A percentile compares a stretch with the other conserved stretches of the same genome.
These are phyloP conservation scores for Plutella xylostella DNA, from an alignment of 2,888 invertebrate species.

Conservation along the genomic window DNA sequence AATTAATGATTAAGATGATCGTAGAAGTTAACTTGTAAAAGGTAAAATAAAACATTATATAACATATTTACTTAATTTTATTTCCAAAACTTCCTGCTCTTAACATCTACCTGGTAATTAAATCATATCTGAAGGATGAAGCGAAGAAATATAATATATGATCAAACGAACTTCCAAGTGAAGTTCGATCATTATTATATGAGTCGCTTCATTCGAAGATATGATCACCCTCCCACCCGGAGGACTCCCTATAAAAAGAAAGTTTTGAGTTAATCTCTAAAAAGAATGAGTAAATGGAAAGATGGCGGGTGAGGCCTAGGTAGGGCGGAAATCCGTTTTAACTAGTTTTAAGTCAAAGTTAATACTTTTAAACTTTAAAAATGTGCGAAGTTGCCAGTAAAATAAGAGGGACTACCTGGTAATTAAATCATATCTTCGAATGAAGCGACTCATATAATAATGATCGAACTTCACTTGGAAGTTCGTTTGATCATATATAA, in stretches of 20 bases:
- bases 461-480: no score
- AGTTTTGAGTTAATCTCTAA: not conserved
- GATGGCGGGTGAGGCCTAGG: not conserved
- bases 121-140: constrained; percentile 20
- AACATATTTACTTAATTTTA: not conserved
- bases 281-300: not conserved
- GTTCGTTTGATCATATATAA: no score
- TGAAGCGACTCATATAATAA: no score
- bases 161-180: not conserved
- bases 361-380: not conserved
- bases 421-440: not conserved
- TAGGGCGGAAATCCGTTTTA: not conserved
- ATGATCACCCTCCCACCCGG: not conserved
- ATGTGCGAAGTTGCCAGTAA: not conserved
- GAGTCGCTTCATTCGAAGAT: not conserved
- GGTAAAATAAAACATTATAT: not conserved
- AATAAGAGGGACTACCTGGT: not conserved
- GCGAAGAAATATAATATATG: not conserved
- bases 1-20: not conserved
- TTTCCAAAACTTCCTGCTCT: not conserved
- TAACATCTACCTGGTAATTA: not conserved
- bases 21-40: not conserved
- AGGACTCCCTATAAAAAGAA: not conserved
- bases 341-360: not conserved
- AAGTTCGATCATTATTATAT: not conserved